phyloP scores from a whole-genome alignment of 2,797 vertebrate species.

The Diceros bicornis region DNA sequence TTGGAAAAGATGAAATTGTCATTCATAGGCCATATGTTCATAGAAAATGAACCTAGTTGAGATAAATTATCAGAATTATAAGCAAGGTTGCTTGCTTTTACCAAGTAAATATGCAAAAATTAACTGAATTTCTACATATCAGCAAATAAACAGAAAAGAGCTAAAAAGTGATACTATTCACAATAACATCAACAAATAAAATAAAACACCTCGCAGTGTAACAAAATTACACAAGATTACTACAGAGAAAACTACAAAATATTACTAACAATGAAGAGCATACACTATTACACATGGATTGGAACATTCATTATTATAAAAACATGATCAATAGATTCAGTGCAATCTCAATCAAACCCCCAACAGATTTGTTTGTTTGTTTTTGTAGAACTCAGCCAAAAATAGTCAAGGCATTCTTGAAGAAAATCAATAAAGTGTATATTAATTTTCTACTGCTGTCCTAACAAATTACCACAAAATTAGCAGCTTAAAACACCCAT shows the following conservation, averaged over 20 bases:
- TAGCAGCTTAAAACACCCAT: slow-evolving; percentile 18
- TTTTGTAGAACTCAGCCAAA: slow-evolving; percentile 40
- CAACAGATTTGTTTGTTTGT: neutral
- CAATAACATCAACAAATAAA: neutral
- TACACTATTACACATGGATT: neutral
- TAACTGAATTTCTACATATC: slow-evolving; percentile 26
- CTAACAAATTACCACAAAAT: slow-evolving; percentile 19
- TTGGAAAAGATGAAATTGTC: slow-evolving; percentile 5
- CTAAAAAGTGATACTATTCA: slow-evolving; percentile 29
- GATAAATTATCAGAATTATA: slow-evolving; percentile 40
- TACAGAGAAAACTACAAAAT: slow-evolving; percentile 25
- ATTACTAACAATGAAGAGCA: neutral
- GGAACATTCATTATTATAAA: neutral
- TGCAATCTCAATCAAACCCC: neutral
- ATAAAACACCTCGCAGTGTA: neutral
- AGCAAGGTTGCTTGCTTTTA: slow-evolving; percentile 42
- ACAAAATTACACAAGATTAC: slow-evolving; percentile 19
- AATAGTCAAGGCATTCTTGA: slow-evolving; percentile 33
- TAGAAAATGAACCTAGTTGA: slow-evolving; percentile 32
- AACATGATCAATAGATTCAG: neutral
- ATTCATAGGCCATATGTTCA: neutral
- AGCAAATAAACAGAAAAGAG: slow-evolving; percentile 55
- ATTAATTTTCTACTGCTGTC: slow-evolving; percentile 10
- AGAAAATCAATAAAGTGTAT: slow-evolving; percentile 23
- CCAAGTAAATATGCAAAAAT: slow-evolving; percentile 48